Evolutionary conservation across 2,888 invertebrate genomes (phyloP).

Genomic region (Eucriotettix oculatus): DNA sequence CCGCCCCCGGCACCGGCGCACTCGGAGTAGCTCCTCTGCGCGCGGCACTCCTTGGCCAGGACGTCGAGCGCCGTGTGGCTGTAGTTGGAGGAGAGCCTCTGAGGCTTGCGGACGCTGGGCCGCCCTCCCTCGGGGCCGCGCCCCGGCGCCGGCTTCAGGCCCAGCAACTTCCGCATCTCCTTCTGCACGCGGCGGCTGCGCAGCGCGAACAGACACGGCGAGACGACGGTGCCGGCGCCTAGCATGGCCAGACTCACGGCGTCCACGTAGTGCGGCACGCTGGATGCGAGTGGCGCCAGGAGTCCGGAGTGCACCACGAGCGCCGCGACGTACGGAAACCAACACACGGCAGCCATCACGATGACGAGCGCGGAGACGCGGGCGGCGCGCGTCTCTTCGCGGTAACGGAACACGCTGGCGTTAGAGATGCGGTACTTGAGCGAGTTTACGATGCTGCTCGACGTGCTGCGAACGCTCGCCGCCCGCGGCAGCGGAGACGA

Average conservation of each 20-base stretch:
- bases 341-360: conserved; percentile 43
- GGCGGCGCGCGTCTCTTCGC: conserved; percentile 79
- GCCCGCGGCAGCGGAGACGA: neutral
- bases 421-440: conserved; percentile 67
- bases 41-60: neutral
- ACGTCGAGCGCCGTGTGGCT: neutral
- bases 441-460: conserved; percentile 41
- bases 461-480: neutral
- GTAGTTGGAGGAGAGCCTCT: neutral
- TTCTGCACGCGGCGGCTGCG: conserved; percentile 48
- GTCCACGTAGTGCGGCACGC: conserved; percentile 21
- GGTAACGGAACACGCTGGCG: conserved; percentile 65
- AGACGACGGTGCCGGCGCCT: conserved; percentile 43
- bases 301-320: conserved; percentile 25
- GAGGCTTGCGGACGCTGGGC: neutral
- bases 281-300: conserved; percentile 13
- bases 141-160: conserved; percentile 18
- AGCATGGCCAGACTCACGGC: conserved; percentile 24
- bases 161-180: conserved; percentile 34
- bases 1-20: neutral
- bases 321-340: conserved; percentile 33
- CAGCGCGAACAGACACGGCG: conserved; percentile 62
- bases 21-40: neutral
- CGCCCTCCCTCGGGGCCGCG: neutral
- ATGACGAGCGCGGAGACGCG: conserved; percentile 68